Evolutionary conservation across 2,888 invertebrate species (phyloP), one percentile per base, ranked within the genome.

Genomic region (Pseudolycoriella hygida): DNA sequence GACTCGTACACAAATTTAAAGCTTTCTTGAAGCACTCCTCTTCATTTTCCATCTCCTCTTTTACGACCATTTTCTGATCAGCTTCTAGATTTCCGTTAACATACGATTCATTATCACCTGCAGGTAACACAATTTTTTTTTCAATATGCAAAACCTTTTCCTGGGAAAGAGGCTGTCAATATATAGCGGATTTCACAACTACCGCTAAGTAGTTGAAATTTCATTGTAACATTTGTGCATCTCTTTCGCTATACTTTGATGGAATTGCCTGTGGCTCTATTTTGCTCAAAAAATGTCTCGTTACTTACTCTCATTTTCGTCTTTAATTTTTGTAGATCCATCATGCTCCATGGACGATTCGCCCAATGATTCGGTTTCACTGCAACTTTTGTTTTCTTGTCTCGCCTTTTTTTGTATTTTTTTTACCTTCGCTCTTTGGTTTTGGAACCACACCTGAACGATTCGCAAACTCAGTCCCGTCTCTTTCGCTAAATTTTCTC

Each of bases 381-480:
- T 66, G 34, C 46, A 46, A 12, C 47, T 46, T 57, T 66, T 67
- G 46, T 67, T 67, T 50, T 75, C 75, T 54, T 71, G 68, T 49
- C 72, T 68, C 6, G 73, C 73, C 55, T 76, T 76, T 64, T 76
- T 76, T 56, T 75, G 74, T 51, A 75, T 76, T 56, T 76, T 76
- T 61, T 76, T 76, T 61, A 76, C 73, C 62, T 75, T 75, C 14
- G 75, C 76, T 32, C 76, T 66, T 55, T 75, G 75, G 58, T 76
- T 76, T 65, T 75, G 74, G 60, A 76, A 75, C 74, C 74, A 74
- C 48, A 76, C 75, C 74, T 73, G 87, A 12, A 87, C 86, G 50
- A 87, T 86, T 52, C 86, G 69, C 34, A 87, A 80, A 55, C 82
- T 85, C 44, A 87, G 68, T 11, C 86, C 86, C 1, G 86, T 87